Base-by-base conservation (phyloP, 1,140 invertebrate genomes). In the Chymomyza costata region DNA sequence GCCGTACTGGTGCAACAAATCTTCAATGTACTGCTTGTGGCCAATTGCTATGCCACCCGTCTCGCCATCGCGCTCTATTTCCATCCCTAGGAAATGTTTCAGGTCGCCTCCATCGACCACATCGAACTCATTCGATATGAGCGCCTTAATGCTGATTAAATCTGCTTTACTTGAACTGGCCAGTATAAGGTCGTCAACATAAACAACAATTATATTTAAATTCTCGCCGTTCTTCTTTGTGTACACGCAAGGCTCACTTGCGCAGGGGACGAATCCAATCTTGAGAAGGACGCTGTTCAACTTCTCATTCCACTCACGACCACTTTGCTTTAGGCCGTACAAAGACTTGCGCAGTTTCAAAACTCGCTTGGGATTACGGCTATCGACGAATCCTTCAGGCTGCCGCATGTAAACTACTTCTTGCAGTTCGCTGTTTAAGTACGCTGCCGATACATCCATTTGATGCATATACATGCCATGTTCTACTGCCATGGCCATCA, bases 391-490 rank as follows among this genome's bases (percentile, higher is more conserved):
- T 11, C 76, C 84, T 32, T 73, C 63, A 25, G 85, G 86, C 66
- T 59, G 84, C 35, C 62, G 61, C 78, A 87, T 86, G 69, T 67
- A 88, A n/a, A 87, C n/a, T 3, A 16, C 31, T 35, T 48, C 21
- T 15, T 39, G 46, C 19, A 49, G 14, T 19, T 68, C 55, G 14
- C 81, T 86, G 70, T 87, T 83, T 49, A 86, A 71, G 62, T 86
- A 88, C 0, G 87, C 87, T 10, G 84, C 84, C 37, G 71, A 82
- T 10, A 46, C 41, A 13, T 38, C 51, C 17, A 45, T 46, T 6
- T 54, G 34, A 45, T 54, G 35, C 35, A 54, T 37, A 30, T 30
- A 34, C 35, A 46, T 37, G 6, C 35, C 15, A 1, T 39, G 7
- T n/a, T 54, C 35, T 0, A 38, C 34, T 6, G 51, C 51, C 13